Conservation (phyloP, 2,113 vertebrate genomes). For the Phylloscopus whistleri region DNA sequence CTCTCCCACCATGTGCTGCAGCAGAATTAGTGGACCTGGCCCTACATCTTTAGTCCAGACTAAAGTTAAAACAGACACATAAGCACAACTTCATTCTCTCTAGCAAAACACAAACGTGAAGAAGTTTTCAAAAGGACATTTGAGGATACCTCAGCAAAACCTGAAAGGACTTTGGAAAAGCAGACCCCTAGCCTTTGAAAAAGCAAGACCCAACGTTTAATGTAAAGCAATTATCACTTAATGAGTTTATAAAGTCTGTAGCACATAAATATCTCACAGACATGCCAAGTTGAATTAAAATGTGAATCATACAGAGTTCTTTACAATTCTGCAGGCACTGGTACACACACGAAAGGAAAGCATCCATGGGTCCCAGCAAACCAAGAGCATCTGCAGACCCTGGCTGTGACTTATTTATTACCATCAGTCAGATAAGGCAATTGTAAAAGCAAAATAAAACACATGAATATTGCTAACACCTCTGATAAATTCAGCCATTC, state of each 20-base stretch:
- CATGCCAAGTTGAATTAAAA: background rate
- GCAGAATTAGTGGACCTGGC: background rate
- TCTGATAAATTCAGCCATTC: background rate
- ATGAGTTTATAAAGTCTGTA: background rate
- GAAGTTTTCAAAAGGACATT: background rate
- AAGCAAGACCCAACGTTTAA: background rate
- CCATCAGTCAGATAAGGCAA: background rate
- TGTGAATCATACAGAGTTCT: background rate
- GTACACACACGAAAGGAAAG: background rate
- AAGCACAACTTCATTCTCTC: background rate
- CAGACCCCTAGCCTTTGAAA: background rate
- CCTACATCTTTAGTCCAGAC: background rate
- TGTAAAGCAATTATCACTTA: background rate
- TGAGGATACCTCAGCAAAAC: background rate
- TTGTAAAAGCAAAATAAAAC: background rate
- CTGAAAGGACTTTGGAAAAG: background rate
- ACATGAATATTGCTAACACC: background rate
- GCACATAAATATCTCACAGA: background rate
- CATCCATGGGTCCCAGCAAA: background rate
- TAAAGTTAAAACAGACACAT: background rate
- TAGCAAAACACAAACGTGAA: background rate
- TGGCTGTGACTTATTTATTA: fast-evolving
- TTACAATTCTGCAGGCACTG: background rate
- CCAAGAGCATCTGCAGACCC: background rate
- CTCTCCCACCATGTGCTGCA: background rate